Conservation (phyloP, 2,888 invertebrate genomes). For the Hirtodrosophila cameraria region DNA sequence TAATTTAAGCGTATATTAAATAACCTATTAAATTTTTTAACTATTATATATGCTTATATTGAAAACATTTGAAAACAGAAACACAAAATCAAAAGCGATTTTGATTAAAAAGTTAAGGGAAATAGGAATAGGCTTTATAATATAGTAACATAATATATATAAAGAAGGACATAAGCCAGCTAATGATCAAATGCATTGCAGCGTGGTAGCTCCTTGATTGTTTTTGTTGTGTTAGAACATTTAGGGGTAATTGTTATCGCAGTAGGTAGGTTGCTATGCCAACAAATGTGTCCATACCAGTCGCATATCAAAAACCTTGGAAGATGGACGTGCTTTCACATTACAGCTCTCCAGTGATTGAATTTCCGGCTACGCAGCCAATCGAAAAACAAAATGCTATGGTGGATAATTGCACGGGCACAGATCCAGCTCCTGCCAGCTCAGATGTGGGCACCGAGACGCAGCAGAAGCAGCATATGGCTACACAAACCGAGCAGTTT, state of each 20-base stretch:
- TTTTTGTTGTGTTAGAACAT: too few relatives aligned
- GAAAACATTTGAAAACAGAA: too few relatives aligned
- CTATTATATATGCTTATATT: too few relatives aligned
- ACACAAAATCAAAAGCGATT: too few relatives aligned
- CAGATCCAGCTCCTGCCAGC: constrained; percentile 69
- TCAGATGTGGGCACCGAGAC: constrained; percentile 68
- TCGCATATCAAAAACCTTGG: background rate
- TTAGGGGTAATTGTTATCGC: background rate
- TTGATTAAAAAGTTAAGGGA: too few relatives aligned
- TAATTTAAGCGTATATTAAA: too few relatives aligned
- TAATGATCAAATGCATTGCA: too few relatives aligned
- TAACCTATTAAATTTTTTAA: too few relatives aligned
- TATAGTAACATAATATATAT: too few relatives aligned
- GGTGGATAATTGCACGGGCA: constrained; percentile 78
- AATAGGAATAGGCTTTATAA: too few relatives aligned
- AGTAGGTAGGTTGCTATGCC: constrained; percentile 38
- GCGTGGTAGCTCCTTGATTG: background rate
- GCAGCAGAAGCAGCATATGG: constrained; percentile 50
- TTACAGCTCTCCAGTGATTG: constrained; percentile 84
- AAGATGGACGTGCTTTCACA: constrained; percentile 84
- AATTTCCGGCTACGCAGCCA: constrained; percentile 85
- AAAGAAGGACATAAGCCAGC: too few relatives aligned
- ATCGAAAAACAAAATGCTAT: constrained; percentile 81
- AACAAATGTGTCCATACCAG: constrained; percentile 12
- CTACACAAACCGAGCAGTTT: constrained; percentile 83